Evolutionary conservation across 2,113 vertebrate species (phyloP).

Genomic region (Protobothrops mucrosquamatus): DNA sequence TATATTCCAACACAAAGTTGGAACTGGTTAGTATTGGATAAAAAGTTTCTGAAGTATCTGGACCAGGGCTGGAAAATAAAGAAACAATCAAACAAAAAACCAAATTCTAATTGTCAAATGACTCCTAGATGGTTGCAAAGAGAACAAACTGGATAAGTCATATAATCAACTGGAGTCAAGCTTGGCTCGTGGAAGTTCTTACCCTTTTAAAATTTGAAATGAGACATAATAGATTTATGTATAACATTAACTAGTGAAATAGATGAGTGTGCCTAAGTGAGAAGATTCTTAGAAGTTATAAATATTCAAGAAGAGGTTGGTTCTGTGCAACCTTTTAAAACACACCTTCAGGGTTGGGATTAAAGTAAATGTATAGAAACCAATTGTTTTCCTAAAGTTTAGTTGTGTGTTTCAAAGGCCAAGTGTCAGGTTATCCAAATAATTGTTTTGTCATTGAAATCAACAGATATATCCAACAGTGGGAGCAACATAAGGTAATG

Average conservation of each 20-base stretch:
- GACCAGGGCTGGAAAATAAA: too few relatives aligned
- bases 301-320: neutral
- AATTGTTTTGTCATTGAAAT: slow-evolving; percentile 9
- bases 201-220: neutral
- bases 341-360: neutral
- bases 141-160: too few relatives aligned
- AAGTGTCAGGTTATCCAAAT: slow-evolving; percentile 4
- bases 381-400: neutral
- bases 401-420: neutral
- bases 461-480: neutral
- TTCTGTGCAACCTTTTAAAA: neutral
- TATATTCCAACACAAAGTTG: too few relatives aligned
- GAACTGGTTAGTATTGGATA: too few relatives aligned
- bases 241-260: too few relatives aligned
- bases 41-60: too few relatives aligned
- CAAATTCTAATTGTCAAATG: too few relatives aligned
- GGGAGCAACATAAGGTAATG: neutral
- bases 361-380: neutral
- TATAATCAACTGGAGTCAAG: too few relatives aligned
- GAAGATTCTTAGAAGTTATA: neutral
- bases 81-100: too few relatives aligned
- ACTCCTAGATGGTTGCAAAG: too few relatives aligned
- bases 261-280: too few relatives aligned
- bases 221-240: neutral
- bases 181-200: too few relatives aligned